phyloP scores from a whole-genome alignment of 2,888 invertebrate species.

The Quadriops clusia region DNA sequence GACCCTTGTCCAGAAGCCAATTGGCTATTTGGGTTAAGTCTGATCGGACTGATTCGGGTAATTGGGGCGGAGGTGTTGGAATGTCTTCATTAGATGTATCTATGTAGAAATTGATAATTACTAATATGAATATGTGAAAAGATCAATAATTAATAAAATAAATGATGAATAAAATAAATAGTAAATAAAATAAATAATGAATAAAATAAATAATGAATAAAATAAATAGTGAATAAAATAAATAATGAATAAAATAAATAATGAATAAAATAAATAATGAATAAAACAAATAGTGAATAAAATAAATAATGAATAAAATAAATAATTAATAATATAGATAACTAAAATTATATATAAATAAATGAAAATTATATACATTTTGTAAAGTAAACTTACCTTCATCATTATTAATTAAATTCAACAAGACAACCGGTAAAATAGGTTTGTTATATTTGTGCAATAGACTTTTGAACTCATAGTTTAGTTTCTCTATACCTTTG shows the following conservation, averaged over 20 bases:
- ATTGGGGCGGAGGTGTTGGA: conserved; percentile 49
- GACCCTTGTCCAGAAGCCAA: conserved; percentile 72
- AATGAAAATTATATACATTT: conserved; percentile 21
- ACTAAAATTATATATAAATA: conserved; percentile 5
- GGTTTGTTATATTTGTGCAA: conserved; percentile 78
- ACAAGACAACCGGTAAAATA: conserved; percentile 71
- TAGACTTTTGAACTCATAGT: conserved; percentile 78
- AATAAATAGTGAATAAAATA: conserved; percentile 6
- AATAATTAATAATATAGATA: conserved; percentile 18
- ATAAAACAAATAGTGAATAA: no score
- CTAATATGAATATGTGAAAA: neutral
- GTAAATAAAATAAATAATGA: neutral
- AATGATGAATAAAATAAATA: neutral
- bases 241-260: no score
- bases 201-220: neutral
- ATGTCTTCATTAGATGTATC: conserved; percentile 40
- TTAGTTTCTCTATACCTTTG: conserved; percentile 73
- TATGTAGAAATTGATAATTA: conserved; percentile 8
- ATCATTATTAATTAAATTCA: conserved; percentile 78
- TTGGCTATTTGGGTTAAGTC: conserved; percentile 68
- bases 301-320: no score
- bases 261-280: no score
- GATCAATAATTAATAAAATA: conserved; percentile 1
- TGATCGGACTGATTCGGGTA: conserved; percentile 56
- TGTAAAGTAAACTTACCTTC: conserved; percentile 52